Conservation (phyloP, 2,888 invertebrate species). For the Taphrorychus bicolor region DNA sequence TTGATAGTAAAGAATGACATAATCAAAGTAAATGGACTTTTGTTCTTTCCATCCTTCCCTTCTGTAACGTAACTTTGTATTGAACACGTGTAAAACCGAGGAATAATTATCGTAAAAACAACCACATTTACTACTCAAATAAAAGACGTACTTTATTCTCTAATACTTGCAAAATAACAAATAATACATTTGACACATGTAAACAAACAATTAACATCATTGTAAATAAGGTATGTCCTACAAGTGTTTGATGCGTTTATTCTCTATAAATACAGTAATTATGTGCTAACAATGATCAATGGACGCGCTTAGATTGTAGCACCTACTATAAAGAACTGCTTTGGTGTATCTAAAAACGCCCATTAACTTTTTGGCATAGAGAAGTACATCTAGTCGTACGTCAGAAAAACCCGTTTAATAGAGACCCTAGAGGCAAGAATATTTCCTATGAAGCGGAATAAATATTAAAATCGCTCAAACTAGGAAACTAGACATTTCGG, state of each 20-base stretch:
- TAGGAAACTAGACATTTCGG: neutral
- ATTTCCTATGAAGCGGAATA: neutral
- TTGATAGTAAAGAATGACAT: neutral
- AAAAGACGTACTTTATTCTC: neutral
- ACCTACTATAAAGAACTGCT: neutral
- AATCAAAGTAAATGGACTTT: too few species aligned
- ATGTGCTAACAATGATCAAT: neutral
- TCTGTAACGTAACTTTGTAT: too few species aligned
- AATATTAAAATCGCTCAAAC: neutral
- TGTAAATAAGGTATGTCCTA: neutral
- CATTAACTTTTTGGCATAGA: neutral
- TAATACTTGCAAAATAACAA: conserved; percentile 4
- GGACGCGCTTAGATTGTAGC: neutral
- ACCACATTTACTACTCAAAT: neutral
- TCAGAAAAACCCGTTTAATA: neutral
- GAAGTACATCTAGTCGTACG: neutral
- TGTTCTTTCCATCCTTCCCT: too few species aligned
- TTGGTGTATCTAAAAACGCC: neutral
- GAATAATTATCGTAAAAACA: neutral
- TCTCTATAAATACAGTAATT: neutral
- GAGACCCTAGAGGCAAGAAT: neutral
- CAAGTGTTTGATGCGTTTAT: neutral
- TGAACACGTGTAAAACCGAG: too few species aligned
- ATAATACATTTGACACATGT: neutral
- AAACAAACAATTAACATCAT: neutral